These are phyloP conservation scores for Cryptocephalus primarius DNA, from an alignment of 2,888 invertebrate species.

Conservation along the genomic window DNA sequence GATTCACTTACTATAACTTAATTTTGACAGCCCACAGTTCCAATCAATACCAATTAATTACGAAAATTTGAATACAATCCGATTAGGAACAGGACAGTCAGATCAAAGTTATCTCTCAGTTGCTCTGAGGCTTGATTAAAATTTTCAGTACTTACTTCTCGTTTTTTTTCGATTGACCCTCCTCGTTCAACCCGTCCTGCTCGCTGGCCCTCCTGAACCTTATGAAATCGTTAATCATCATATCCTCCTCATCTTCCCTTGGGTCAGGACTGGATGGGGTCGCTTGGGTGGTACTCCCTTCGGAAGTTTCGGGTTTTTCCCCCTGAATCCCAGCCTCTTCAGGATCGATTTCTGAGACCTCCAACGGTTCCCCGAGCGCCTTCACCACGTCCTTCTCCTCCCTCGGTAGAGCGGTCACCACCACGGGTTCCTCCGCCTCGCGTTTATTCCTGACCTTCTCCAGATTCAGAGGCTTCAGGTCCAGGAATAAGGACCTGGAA, in stretches of 20 bases:
- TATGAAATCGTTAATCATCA: conserved; percentile 31
- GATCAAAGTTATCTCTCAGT: too few species aligned
- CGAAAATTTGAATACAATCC: too few species aligned
- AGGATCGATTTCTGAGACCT: conserved; percentile 16
- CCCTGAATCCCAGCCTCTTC: conserved; percentile 13
- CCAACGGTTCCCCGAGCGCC: conserved; percentile 22
- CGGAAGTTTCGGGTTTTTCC: conserved; percentile 1
- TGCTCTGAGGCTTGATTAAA: too few species aligned
- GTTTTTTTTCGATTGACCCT: conserved; percentile 5
- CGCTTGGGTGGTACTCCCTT: neutral
- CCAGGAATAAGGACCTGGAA: conserved; percentile 10
- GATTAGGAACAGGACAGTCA: too few species aligned
- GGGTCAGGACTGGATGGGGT: conserved; percentile 1
- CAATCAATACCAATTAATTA: too few species aligned
- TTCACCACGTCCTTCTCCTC: conserved; percentile 11
- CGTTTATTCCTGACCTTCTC: conserved; percentile 7
- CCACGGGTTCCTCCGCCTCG: neutral
- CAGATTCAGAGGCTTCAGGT: neutral
- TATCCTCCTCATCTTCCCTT: conserved; percentile 8
- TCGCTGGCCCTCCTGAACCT: conserved; percentile 23
- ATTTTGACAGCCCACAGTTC: too few species aligned
- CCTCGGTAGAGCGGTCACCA: conserved; percentile 1
- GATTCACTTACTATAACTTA: too few species aligned
- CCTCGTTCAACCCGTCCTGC: conserved; percentile 5
- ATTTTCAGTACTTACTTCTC: neutral